Evolutionary conservation across 37 sponge, comb jelly and placozoan genomes (phyloP).

Genomic region (Crambe crambe): DNA sequence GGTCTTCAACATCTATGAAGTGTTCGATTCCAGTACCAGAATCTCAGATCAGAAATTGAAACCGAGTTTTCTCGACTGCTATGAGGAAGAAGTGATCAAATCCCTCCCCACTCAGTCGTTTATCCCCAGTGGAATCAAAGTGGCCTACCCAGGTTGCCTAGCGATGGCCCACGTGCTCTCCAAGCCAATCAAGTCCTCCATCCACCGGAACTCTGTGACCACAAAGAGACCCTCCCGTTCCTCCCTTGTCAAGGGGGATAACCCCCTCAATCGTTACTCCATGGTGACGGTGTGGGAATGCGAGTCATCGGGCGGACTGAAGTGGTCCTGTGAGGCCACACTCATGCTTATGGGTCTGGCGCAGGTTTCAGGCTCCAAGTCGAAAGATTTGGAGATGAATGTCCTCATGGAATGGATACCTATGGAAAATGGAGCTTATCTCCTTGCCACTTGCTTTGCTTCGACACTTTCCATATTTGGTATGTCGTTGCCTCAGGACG

Average conservation of each 20-base stretch:
- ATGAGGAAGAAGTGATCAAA: constrained; percentile 8
- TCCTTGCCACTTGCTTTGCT: constrained; percentile 62
- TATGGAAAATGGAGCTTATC: constrained; percentile 69
- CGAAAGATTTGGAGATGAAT: neutral
- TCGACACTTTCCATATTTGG: constrained; percentile 65
- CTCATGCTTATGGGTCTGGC: constrained; percentile 50
- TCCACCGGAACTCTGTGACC: neutral
- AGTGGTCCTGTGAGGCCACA: constrained; percentile 72
- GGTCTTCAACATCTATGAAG: constrained; percentile 47
- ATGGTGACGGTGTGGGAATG: constrained; percentile 84
- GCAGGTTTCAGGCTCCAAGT: neutral
- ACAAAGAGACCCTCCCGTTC: neutral
- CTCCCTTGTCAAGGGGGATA: neutral
- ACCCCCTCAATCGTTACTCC: constrained; percentile 43
- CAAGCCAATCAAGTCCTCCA: constrained; percentile 10
- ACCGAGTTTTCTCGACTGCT: constrained; percentile 25
- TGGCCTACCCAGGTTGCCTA: constrained; percentile 66
- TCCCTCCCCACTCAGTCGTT: constrained; percentile 19
- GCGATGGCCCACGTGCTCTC: constrained; percentile 66
- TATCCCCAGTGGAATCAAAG: constrained; percentile 45
- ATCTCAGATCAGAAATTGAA: neutral
- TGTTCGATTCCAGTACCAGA: constrained; percentile 28
- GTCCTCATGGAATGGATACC: constrained; percentile 81
- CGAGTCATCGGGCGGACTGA: constrained; percentile 77
- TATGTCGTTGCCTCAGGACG: constrained; percentile 43